These are phyloP conservation scores for Synergus japonicus DNA, from an alignment of 2,888 invertebrate genomes.

Conservation along the genomic window DNA sequence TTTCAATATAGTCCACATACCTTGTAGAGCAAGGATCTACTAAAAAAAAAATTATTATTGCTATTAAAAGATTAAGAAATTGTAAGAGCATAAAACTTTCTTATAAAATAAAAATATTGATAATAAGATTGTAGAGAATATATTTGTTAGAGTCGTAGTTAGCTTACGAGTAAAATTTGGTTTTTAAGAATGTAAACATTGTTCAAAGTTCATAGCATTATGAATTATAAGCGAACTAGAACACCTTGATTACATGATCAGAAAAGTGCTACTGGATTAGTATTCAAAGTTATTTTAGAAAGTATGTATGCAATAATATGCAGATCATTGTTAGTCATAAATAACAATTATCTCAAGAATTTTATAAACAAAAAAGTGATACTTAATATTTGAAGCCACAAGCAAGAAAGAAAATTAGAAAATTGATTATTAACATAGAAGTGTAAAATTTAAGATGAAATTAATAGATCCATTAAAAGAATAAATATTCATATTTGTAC, in stretches of 20 bases:
- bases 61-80: too few species aligned
- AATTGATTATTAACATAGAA: neutral
- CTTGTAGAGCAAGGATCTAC: too few species aligned
- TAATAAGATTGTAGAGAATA: too few species aligned
- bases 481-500: too few species aligned
- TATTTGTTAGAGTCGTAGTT: too few species aligned
- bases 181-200: neutral
- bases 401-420: neutral
- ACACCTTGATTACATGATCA: slow-evolving; percentile 23
- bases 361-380: neutral
- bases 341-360: neutral
- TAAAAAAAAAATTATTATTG: too few species aligned
- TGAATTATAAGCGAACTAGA: neutral
- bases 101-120: too few species aligned
- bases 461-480: too few species aligned
- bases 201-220: neutral
- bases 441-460: too few species aligned
- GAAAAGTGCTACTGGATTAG: neutral
- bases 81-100: too few species aligned
- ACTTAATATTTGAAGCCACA: neutral
- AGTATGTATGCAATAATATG: slow-evolving; percentile 1
- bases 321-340: neutral
- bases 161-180: neutral
- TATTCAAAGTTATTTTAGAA: slow-evolving; percentile 3
- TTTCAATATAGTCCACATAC: too few species aligned